Conservation (phyloP, 2,113 vertebrate genomes). For the Edolisoma coerulescens region DNA sequence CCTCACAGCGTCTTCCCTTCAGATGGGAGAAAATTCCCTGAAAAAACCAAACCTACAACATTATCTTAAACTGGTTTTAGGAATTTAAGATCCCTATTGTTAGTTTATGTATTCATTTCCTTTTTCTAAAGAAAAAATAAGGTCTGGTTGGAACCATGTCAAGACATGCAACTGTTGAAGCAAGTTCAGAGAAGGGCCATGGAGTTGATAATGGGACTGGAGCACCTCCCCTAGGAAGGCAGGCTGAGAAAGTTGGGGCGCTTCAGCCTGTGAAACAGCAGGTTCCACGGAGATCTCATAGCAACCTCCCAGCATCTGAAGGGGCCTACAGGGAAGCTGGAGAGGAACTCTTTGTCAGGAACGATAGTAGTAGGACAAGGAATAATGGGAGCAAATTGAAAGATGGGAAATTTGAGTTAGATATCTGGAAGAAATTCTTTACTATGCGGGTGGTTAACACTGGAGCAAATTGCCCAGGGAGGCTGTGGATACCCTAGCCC, state of each 20-base stretch:
- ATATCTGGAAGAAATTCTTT: background rate
- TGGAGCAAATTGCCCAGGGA: background rate
- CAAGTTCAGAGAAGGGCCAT: background rate
- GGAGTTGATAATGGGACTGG: background rate
- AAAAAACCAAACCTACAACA: background rate
- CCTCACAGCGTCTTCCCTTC: background rate
- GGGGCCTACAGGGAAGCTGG: background rate
- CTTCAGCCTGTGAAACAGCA: background rate
- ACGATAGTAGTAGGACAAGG: background rate
- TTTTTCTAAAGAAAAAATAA: background rate
- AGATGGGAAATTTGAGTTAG: background rate
- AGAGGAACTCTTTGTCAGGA: background rate
- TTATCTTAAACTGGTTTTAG: background rate
- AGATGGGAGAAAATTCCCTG: background rate
- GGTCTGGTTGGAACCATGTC: background rate
- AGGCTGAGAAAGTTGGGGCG: background rate
- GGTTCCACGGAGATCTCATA: background rate
- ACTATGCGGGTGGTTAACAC: accelerated
- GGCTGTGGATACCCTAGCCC: background rate
- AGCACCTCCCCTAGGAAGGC: too few species aligned
- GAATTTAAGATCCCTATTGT: background rate
- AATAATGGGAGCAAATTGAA: background rate
- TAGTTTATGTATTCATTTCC: background rate
- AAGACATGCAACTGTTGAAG: background rate
- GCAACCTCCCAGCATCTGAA: background rate